These are phyloP conservation scores for Typhlichthys subterraneus DNA, from an alignment of 2,797 vertebrate species.

Conservation along the genomic window DNA sequence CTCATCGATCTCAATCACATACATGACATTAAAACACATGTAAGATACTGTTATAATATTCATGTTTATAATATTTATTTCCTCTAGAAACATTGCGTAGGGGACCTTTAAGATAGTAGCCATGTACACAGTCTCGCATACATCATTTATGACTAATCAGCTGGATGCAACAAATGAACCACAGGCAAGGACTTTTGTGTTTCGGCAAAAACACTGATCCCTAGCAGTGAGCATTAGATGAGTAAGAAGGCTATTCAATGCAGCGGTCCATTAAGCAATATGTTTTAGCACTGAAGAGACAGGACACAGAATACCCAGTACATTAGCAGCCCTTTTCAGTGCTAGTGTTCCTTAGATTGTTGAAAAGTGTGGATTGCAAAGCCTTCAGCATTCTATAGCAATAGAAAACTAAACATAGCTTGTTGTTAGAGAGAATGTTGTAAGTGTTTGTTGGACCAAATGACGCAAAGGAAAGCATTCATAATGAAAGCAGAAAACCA, in stretches of 20 bases:
- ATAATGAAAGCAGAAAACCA: conserved; percentile 18
- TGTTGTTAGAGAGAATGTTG: conserved; percentile 6
- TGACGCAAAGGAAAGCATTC: conserved; percentile 23
- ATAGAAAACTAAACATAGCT: conserved; percentile 22
- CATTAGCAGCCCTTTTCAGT: not conserved
- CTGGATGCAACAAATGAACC: too few species aligned
- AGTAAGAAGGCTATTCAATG: not conserved
- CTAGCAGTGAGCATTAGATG: not conserved
- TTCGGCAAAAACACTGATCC: conserved; percentile 7
- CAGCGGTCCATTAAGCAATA: conserved; percentile 1
- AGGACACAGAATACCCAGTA: conserved; percentile 9
- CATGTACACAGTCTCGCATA: too few species aligned
- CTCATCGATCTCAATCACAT: too few species aligned
- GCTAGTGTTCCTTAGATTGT: conserved; percentile 10
- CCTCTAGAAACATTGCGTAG: too few species aligned
- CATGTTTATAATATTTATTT: too few species aligned
- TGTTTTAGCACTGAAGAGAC: not conserved
- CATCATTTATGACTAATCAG: too few species aligned
- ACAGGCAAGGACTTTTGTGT: not conserved
- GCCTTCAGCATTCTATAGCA: conserved; percentile 20
- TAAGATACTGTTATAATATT: too few species aligned
- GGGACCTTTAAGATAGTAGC: too few species aligned
- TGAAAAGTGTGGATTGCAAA: conserved; percentile 17
- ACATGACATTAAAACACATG: too few species aligned
- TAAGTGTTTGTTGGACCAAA: conserved; percentile 22